Conservation (phyloP, 2,888 invertebrate species). For the Pseudococcus jackbeardsleyi region DNA sequence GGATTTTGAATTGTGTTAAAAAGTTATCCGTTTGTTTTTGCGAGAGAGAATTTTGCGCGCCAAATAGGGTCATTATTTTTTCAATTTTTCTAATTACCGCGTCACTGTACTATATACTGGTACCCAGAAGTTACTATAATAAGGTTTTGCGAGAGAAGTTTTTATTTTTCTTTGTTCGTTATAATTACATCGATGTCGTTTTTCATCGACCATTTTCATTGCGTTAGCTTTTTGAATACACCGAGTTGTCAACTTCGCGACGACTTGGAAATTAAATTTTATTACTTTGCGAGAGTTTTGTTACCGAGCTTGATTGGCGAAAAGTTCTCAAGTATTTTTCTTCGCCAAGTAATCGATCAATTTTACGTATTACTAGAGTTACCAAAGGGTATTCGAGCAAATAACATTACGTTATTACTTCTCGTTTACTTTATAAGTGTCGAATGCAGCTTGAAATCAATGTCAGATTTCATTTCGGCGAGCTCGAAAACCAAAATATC, state of each 20-base stretch:
- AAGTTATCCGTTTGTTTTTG: conserved; percentile 21
- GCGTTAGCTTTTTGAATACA: background rate
- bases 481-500: background rate
- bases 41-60: background rate
- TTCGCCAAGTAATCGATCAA: background rate
- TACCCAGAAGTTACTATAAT: background rate
- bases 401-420: background rate
- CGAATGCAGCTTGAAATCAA: background rate
- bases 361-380: background rate
- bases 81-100: conserved; percentile 24
- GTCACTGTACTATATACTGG: background rate
- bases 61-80: conserved; percentile 22
- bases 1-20: conserved; percentile 25
- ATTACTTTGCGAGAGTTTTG: background rate
- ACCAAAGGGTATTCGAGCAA: background rate
- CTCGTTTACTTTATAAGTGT: background rate
- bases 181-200: conserved; percentile 31
- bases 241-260: conserved; percentile 6
- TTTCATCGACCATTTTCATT: background rate
- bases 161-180: conserved; percentile 28
- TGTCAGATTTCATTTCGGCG: background rate
- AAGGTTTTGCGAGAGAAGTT: conserved; percentile 12
- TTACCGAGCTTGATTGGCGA: background rate
- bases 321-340: background rate
- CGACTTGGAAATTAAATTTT: conserved; percentile 2